These are phyloP conservation scores for Camptogramma bilineatum DNA, from an alignment of 2,888 invertebrate species.

Conservation along the genomic window DNA sequence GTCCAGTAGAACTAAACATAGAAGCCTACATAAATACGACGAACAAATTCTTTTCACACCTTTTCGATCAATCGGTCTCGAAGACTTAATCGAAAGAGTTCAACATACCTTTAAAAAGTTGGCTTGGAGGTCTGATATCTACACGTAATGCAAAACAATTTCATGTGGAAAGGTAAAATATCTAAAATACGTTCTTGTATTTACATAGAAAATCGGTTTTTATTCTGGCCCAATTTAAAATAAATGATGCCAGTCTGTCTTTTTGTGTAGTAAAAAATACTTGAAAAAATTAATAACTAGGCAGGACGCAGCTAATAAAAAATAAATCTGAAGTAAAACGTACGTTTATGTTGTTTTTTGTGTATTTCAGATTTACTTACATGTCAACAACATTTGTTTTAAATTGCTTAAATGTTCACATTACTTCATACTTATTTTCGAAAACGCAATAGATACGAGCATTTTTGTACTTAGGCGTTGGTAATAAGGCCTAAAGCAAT, in stretches of 20 bases:
- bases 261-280: neutral
- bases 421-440: neutral
- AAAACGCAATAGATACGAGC: neutral
- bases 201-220: no score
- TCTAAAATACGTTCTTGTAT: no score
- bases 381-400: neutral
- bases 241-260: neutral
- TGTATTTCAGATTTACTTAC: neutral
- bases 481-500: constrained; percentile 14
- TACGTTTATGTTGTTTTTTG: neutral
- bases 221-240: neutral
- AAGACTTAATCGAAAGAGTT: neutral
- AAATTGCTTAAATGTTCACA: neutral
- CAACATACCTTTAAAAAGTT: neutral
- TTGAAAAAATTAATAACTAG: neutral
- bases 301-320: neutral
- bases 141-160: neutral
- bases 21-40: neutral
- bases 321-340: neutral
- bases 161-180: neutral
- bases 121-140: neutral
- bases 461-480: constrained; percentile 1
- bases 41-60: neutral
- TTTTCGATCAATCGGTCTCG: no score
- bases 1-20: constrained; percentile 16